These are phyloP conservation scores for Neogale vison DNA, from an alignment of 2,113 vertebrate genomes.

Conservation along the genomic window DNA sequence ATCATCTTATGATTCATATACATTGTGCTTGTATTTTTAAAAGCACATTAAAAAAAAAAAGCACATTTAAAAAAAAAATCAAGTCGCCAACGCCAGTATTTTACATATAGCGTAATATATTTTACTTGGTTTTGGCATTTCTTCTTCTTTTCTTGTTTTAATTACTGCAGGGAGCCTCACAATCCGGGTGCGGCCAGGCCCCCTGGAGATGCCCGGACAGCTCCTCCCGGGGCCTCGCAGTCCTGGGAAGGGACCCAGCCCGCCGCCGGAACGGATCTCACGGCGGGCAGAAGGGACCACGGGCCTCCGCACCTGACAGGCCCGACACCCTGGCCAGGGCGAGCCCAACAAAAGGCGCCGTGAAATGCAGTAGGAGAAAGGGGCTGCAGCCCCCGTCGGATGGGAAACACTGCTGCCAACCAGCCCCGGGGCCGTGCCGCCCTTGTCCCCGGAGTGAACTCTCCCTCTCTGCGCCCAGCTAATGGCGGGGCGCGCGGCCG, in stretches of 20 bases:
- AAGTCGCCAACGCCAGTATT: background rate
- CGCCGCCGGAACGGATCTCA: accelerated
- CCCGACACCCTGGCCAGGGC: background rate
- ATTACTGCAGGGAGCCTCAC: background rate
- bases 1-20: background rate
- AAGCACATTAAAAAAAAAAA: background rate
- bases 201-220: background rate
- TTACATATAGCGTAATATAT: background rate
- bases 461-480: conserved; percentile 42
- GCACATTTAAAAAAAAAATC: background rate
- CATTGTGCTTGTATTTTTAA: background rate
- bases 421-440: background rate
- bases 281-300: accelerated
- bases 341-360: conserved; percentile 12
- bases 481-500: conserved; percentile 50
- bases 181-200: background rate
- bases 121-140: background rate
- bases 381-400: background rate
- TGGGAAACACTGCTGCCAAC: background rate
- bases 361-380: background rate
- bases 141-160: background rate
- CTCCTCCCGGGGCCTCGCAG: accelerated
- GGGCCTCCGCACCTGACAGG: background rate
- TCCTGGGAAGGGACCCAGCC: background rate
- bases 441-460: conserved; percentile 73